Conservation (phyloP, 2,113 vertebrate genomes). For the Seriola quinqueradiata region DNA sequence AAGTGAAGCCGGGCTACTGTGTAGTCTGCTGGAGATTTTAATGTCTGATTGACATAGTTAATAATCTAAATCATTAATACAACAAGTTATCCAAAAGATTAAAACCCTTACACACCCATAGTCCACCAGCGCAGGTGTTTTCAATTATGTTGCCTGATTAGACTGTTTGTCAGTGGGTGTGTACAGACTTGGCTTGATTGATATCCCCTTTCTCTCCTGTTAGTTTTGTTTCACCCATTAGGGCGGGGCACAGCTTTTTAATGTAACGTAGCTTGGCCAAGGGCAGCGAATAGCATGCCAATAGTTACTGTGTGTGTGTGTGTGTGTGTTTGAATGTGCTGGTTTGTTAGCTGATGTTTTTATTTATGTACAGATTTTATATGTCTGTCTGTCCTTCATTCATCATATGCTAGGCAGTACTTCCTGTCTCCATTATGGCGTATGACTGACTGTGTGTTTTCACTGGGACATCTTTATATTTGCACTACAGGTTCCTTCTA, state of each 20-base stretch:
- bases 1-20: too few relatives aligned
- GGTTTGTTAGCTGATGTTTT: background rate
- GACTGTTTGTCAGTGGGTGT: too few relatives aligned
- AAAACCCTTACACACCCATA: too few relatives aligned
- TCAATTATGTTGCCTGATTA: too few relatives aligned
- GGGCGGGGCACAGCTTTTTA: slow-evolving; percentile 20
- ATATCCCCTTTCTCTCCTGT: too few relatives aligned
- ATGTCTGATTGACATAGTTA: too few relatives aligned
- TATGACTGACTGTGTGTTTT: background rate
- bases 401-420: background rate
- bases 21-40: too few relatives aligned
- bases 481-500: background rate
- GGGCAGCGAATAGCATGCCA: slow-evolving; percentile 1
- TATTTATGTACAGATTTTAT: background rate
- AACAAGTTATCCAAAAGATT: too few relatives aligned
- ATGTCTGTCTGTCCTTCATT: background rate
- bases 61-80: too few relatives aligned
- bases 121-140: too few relatives aligned
- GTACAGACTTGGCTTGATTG: background rate
- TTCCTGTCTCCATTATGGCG: background rate
- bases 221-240: background rate
- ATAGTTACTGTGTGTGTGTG: slow-evolving; percentile 1
- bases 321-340: slow-evolving; percentile 2
- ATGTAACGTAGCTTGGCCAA: slow-evolving; percentile 26
- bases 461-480: background rate